Base-by-base conservation (phyloP, 1,140 invertebrate genomes). In the Trichogramma pretiosum region DNA sequence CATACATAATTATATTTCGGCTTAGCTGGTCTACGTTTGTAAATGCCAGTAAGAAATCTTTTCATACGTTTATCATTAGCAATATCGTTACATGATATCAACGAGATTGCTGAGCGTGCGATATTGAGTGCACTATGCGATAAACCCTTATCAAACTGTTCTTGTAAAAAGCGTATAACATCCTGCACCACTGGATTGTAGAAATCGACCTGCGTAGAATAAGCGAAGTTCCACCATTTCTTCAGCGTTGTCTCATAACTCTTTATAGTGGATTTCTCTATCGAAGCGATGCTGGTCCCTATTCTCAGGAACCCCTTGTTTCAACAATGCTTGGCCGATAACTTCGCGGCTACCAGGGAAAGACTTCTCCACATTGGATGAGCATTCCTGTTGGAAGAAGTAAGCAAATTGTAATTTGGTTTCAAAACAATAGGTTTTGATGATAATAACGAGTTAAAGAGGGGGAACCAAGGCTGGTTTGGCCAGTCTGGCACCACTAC, bases 1-100 rank as follows among this genome's bases (percentile, higher is more conserved):
- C 60, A 65, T 2, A 56, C 58, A 23, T 13, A 41, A 10, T 9
- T 35, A 42, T 65, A 61, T 48, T 60, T 62, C 3, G 58, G 58
- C 33, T 28, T 37, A 9, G 44, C 14, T 22, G 60, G 61, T 24
- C 45, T 60, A 42, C 46, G 10, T 32, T 50, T 59, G 33, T 37
- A 56, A 5, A 54, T 24, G 0, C 58, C 62, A 54, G 56, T 63
- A 1, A 64, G 36, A 41, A 63, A 58, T 34, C 61, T 46, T 39
- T 43, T 46, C n/a, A 62, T 42, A 21, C 26, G 10, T 14, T 44
- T 28, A 30, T 59, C 52, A 13, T 40, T 18, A 7, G 37, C 40
- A 3, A 54, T 40, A 11, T 41, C 23, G 9, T 39, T 14, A n/a
- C 13, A 7, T 8, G 39, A 43, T 14, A 56, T 51, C 18, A 50